A percentile compares a stretch with the other conserved stretches of the same genome.
These are phyloP conservation scores for Cataglyphis hispanica DNA, from an alignment of 1,140 invertebrate genomes.

Conservation along the genomic window DNA sequence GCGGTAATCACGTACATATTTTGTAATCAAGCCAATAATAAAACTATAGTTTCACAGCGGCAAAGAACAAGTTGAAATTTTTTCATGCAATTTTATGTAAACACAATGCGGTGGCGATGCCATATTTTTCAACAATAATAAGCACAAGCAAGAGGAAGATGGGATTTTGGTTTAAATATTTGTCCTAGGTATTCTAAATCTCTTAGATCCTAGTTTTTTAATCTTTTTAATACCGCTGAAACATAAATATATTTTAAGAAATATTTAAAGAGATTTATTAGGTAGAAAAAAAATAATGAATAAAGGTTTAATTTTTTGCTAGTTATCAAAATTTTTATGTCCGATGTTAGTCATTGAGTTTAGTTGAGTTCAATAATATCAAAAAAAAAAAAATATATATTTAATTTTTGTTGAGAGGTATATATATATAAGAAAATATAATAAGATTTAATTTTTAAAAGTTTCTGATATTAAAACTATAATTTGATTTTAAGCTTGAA, in stretches of 20 bases:
- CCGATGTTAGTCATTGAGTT: not conserved
- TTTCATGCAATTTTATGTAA: conserved; percentile 49
- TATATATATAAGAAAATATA: not conserved
- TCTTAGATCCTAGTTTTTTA: conserved; percentile 1
- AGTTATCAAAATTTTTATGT: not conserved
- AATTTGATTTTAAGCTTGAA: not conserved
- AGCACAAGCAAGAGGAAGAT: conserved; percentile 29
- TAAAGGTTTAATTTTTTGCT: not conserved
- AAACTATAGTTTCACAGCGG: not conserved
- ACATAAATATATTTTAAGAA: not conserved
- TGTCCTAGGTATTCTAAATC: conserved; percentile 26
- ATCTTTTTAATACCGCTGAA: conserved; percentile 11
- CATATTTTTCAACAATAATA: conserved; percentile 18
- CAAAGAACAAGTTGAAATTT: conserved; percentile 1
- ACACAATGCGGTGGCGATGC: conserved; percentile 48
- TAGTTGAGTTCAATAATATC: not conserved
- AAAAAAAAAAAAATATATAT: not conserved
- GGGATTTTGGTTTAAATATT: conserved; percentile 37
- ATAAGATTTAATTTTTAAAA: not conserved
- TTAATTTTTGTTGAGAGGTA: not conserved
- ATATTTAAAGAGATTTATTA: not conserved
- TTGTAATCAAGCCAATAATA: not conserved
- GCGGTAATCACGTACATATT: conserved; percentile 47
- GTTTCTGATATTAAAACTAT: not conserved
- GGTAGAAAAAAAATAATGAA: not conserved